Percentiles rank a stretch among this genome's conserved stretches.
These are phyloP conservation scores for Callipepla squamata DNA, from an alignment of 2,113 vertebrate species.

Conservation along the genomic window DNA sequence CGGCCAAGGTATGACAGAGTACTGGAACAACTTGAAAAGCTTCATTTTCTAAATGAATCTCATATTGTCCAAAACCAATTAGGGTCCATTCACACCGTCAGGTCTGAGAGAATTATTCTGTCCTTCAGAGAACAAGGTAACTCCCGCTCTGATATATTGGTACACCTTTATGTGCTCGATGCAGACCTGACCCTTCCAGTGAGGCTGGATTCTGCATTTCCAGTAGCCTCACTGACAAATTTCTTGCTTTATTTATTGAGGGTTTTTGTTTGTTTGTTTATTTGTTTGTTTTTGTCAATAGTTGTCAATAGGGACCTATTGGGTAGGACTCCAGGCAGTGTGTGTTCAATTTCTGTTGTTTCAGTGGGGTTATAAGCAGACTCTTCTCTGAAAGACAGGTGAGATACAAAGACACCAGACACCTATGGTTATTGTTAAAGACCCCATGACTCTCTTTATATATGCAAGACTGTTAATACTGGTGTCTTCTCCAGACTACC, in stretches of 20 bases:
- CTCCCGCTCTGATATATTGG: not conserved
- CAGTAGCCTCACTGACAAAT: not conserved
- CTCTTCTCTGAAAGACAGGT: not conserved
- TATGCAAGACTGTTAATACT: not conserved
- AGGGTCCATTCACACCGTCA: not conserved
- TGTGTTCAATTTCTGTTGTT: accelerated
- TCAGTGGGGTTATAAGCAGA: accelerated
- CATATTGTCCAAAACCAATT: not conserved
- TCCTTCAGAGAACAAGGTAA: not conserved
- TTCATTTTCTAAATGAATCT: not conserved
- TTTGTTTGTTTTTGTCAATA: not conserved
- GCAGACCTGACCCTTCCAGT: not conserved
- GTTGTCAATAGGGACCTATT: too few species aligned
- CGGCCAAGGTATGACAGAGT: accelerated
- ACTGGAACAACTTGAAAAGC: not conserved
- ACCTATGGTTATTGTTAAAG: accelerated
- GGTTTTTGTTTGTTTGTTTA: not conserved
- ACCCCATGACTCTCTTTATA: not conserved
- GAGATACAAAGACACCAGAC: not conserved
- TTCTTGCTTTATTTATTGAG: not conserved
- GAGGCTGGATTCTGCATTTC: not conserved
- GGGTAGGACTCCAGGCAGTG: accelerated
- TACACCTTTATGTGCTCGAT: accelerated
- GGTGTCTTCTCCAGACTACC: not conserved
- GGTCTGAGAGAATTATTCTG: not conserved